These are phyloP conservation scores for Platycheirus rosarum DNA, from an alignment of 2,888 invertebrate genomes.

Conservation along the genomic window DNA sequence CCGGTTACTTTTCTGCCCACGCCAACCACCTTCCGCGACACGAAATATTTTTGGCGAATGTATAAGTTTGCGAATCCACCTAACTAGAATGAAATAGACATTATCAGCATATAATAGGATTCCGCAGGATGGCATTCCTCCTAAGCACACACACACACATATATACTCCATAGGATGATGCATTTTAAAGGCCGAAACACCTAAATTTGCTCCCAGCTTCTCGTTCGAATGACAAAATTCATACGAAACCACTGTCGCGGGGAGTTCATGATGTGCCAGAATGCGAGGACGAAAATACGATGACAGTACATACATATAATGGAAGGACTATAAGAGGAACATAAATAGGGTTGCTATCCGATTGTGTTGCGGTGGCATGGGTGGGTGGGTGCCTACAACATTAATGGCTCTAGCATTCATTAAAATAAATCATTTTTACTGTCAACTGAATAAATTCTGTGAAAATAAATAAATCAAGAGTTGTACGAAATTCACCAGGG, in stretches of 20 bases:
- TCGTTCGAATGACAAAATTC: constrained; percentile 36
- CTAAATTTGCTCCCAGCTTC: constrained; percentile 44
- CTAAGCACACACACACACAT: background rate
- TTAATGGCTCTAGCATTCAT: constrained; percentile 72
- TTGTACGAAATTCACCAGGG: constrained; percentile 56
- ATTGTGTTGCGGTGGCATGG: background rate
- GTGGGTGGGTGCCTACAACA: no score
- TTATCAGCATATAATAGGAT: constrained; percentile 65
- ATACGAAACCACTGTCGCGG: constrained; percentile 43
- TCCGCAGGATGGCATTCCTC: constrained; percentile 38
- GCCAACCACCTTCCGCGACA: constrained; percentile 41
- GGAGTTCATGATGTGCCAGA: constrained; percentile 39
- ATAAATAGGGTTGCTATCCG: background rate
- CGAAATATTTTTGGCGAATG: constrained; percentile 51
- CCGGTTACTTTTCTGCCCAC: background rate
- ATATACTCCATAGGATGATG: constrained; percentile 34
- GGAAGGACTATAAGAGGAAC: constrained; percentile 31
- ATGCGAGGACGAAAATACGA: constrained; percentile 47
- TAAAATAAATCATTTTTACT: constrained; percentile 74
- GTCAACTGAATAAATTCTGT: constrained; percentile 70
- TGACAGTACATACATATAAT: constrained; percentile 30
- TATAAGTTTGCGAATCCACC: constrained; percentile 13
- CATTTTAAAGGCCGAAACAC: constrained; percentile 60
- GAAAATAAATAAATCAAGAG: constrained; percentile 71
- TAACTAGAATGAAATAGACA: constrained; percentile 60